Evolutionary conservation across 2,113 vertebrate species (phyloP), one percentile per base, ranked within the genome.

Genomic region (Labeo catla): DNA sequence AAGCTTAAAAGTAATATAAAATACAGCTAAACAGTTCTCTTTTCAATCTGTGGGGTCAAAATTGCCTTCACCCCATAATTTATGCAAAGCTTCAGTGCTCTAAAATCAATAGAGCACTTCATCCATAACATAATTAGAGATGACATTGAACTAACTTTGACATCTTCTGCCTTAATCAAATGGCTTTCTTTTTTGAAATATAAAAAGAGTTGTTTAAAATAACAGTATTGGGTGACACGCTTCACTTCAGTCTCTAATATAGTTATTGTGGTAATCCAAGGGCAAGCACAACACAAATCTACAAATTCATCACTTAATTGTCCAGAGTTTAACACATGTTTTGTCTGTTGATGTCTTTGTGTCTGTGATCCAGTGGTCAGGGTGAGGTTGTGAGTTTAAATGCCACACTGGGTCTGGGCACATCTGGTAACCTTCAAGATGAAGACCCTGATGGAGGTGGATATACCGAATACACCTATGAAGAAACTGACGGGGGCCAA

Each of bases 381-480:
- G 93, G 90, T 90, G 93, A 95, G 61, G 92, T 93, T 0, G 81
- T 97, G 76, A 96, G 94, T 93, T 92, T 98, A 79, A 97, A 95
- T 86, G 90, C 96, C 47, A 92, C 96, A 0, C 93, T 95, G 81
- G 93, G 92, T 89, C 82, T 96, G 34, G 93, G 94, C 65, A 72
- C 95, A 2, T 95, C 97, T 0, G 98, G 96, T 5, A 94, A 94
- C 1, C 93, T 97, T 85, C 95, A 96, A 0, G 95, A 95, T 85
- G 94, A 93, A 12, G 95, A 95, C 4, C 92, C 85, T 0, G 95
- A 95, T 72, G 93, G 95, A 79, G 95, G 96, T 81, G 96, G 96
- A n/a, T 92, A 95, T 0, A 95, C 88, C 95, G 47, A 93, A 85
- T 95, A 95, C 74, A 95, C 95, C 87, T 93, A 93, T 0, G 96